Base-by-base conservation (phyloP, 2,888 invertebrate genomes). In the Sphecodes monilicornis region DNA sequence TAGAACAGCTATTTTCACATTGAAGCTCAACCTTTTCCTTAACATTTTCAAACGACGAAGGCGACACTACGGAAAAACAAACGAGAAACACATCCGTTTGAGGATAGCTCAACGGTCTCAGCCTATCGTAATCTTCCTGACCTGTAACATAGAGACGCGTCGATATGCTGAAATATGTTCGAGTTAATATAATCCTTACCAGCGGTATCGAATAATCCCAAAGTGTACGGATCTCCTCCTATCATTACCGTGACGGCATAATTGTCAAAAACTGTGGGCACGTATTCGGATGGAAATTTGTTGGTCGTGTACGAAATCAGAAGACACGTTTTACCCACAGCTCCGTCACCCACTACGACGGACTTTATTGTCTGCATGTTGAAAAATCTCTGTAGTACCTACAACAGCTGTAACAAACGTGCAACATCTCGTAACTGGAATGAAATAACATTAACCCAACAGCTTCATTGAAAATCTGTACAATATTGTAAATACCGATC, bases 191-290 rank as follows among this genome's bases (percentile, higher is more conserved):
- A 5, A 69, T n/a, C 3, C 92, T 93, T 95, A 96, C 98, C 98
- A 94, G 99, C 99, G 93, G 99, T 99, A 96, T 99, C 99, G 96
- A 99, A 99, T 91, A 99, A 96, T 90, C 99, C 99, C 93, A 99
- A 95, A 78, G 99, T 99, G 95, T 99, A 99, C 5, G 99, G 99
- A 95, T 99, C 99, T 78, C 99, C 99, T 80, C 99, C 99, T 92
- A 99, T 99, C 99, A 99, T 99, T 84, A 99, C 99, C 81, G 99
- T 99, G 80, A 99, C 99, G 10, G 99, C 99, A 97, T 99, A 99
- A 95, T 99, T 99, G 95, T 99, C 99, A 94, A 99, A 99, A 76
- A 99, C 98, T 74, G 99, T 99, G 80, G 99, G 99, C 92, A 98
- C 98, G 95, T 99, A 99, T 95, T 98, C 98, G 26, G 98, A 98